Conservation (phyloP, 2,113 vertebrate species). For the Leucoraja erinaceus region DNA sequence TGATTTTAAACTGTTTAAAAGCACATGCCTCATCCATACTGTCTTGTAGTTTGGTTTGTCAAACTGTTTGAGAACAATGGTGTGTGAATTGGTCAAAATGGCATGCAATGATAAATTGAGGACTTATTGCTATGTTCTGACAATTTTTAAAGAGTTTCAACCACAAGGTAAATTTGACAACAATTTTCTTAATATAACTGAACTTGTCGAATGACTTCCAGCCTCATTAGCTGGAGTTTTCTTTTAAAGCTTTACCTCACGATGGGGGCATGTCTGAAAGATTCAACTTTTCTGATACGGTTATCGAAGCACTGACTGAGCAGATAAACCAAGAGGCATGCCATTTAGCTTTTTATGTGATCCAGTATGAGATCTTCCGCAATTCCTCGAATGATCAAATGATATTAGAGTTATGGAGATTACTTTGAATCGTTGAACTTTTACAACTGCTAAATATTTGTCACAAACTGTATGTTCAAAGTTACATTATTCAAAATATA, state of each 20-base stretch:
- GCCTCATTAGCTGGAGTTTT: background rate
- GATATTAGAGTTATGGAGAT: background rate
- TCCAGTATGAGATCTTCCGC: background rate
- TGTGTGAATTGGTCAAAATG: background rate
- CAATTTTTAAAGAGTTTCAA: background rate
- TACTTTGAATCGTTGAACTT: background rate
- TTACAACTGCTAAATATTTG: background rate
- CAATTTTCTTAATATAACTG: background rate
- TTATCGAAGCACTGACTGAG: background rate
- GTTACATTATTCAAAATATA: background rate
- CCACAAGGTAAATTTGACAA: background rate
- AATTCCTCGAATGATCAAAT: background rate
- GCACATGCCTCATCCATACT: background rate
- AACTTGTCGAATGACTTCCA: background rate
- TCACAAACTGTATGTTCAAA: background rate
- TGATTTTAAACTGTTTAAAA: conserved; percentile 17
- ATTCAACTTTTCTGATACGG: background rate
- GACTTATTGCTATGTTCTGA: background rate
- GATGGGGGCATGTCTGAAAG: background rate
- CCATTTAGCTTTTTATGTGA: background rate
- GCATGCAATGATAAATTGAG: background rate
- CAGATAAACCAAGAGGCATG: background rate
- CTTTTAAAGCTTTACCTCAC: background rate
- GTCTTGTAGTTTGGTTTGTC: background rate
- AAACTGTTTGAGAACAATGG: background rate